These are phyloP conservation scores for Salminus brasiliensis DNA, from an alignment of 2,113 vertebrate species.

Conservation along the genomic window DNA sequence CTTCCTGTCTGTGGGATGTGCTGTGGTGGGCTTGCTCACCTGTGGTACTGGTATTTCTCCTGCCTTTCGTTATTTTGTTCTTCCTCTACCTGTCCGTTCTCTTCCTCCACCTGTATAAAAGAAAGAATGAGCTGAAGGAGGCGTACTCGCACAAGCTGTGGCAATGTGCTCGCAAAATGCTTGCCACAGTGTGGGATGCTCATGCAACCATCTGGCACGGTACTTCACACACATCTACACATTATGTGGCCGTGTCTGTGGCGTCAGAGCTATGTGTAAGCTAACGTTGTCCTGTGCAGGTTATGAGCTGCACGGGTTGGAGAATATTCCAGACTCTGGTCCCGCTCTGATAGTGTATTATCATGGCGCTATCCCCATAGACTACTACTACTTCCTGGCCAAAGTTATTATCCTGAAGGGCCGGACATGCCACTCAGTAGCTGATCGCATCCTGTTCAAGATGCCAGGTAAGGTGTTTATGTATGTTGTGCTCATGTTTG, in stretches of 20 bases:
- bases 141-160: slow-evolving; percentile 90
- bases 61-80: slow-evolving; percentile 86
- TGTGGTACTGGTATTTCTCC: too few species aligned
- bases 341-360: too few species aligned
- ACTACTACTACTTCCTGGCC: slow-evolving; percentile 92
- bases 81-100: slow-evolving; percentile 88
- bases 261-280: too few species aligned
- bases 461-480: slow-evolving; percentile 70
- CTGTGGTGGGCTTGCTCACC: not conserved
- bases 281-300: too few species aligned
- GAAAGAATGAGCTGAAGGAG: slow-evolving; percentile 84
- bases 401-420: slow-evolving; percentile 83
- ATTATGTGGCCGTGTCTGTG: too few species aligned
- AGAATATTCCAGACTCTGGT: too few species aligned
- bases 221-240: slow-evolving; percentile 49
- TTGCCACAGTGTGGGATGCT: slow-evolving; percentile 89
- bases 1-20: not conserved
- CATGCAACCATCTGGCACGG: slow-evolving; percentile 93
- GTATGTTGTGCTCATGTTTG: not conserved
- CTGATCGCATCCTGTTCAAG: slow-evolving; percentile 88
- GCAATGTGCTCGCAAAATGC: slow-evolving; percentile 87
- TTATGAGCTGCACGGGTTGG: too few species aligned
- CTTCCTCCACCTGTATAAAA: slow-evolving; percentile 90
- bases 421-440: slow-evolving; percentile 89
- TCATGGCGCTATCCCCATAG: slow-evolving; percentile 92